phyloP scores from a whole-genome alignment of 2,113 vertebrate species.

The Pipa parva region DNA sequence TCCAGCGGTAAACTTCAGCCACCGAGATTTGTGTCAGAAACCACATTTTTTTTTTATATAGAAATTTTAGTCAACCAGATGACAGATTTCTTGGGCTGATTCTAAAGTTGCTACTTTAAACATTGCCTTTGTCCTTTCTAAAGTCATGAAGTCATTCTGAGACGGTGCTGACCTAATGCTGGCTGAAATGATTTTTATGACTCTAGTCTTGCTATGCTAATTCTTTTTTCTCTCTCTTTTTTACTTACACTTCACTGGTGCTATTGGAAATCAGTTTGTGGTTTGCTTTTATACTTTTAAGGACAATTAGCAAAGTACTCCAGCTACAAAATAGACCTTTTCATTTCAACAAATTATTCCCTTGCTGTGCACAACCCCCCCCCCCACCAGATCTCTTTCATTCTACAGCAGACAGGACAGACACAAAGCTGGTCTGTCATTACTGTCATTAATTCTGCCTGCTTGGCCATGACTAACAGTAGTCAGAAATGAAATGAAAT shows the following conservation, averaged over 20 bases:
- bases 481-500: constrained; percentile 42
- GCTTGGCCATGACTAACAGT: constrained; percentile 45
- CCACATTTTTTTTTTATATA: too few relatives aligned
- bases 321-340: constrained; percentile 63
- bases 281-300: constrained; percentile 61
- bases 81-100: too few relatives aligned
- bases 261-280: constrained; percentile 54
- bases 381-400: constrained; percentile 31
- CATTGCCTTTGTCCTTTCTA: background rate
- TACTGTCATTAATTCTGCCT: constrained; percentile 44
- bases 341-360: constrained; percentile 69
- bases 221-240: constrained; percentile 43
- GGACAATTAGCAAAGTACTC: constrained; percentile 68
- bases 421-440: constrained; percentile 57
- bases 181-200: constrained; percentile 24
- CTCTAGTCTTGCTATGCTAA: constrained; percentile 55
- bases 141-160: constrained; percentile 2
- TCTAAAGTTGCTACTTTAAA: too few relatives aligned
- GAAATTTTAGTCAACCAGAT: too few relatives aligned
- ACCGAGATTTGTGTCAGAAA: too few relatives aligned
- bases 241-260: background rate
- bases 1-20: too few relatives aligned
- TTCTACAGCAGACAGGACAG: constrained; percentile 45
- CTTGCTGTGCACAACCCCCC: constrained; percentile 40
- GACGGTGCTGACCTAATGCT: background rate